phyloP scores from a whole-genome alignment of 2,113 vertebrate genomes.

The Psilopogon haemacephalus region DNA sequence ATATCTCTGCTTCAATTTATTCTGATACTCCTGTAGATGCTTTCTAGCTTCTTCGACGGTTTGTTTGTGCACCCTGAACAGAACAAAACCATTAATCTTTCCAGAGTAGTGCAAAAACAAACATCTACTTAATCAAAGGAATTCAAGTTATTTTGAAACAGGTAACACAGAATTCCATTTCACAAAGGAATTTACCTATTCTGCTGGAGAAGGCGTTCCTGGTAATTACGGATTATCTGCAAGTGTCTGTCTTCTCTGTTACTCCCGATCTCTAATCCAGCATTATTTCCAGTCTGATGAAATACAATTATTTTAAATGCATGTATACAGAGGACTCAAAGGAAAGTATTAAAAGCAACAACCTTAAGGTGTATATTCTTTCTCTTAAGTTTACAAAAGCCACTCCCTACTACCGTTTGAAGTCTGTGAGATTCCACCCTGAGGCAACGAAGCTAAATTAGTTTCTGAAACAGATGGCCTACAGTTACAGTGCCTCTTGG shows the following conservation, averaged over 20 bases:
- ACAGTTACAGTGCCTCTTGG: not conserved
- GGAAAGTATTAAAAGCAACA: not conserved
- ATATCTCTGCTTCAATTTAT: conserved; percentile 73
- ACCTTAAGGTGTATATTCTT: not conserved
- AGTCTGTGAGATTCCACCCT: not conserved
- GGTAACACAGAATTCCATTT: not conserved
- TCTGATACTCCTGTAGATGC: conserved; percentile 85
- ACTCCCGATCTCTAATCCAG: not conserved
- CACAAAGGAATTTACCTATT: conserved; percentile 76
- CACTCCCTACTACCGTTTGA: not conserved
- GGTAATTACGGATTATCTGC: conserved; percentile 77
- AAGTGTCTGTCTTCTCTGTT: conserved; percentile 66
- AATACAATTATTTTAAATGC: not conserved
- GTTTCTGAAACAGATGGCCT: not conserved
- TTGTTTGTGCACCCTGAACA: conserved; percentile 81
- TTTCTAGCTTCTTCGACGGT: conserved; percentile 80
- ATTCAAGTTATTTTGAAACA: not conserved
- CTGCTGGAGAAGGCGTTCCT: conserved; percentile 83
- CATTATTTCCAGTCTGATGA: conserved; percentile 38
- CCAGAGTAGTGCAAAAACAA: not conserved
- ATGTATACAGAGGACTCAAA: not conserved
- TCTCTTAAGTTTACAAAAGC: not conserved
- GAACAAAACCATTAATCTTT: not conserved
- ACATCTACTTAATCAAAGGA: not conserved
- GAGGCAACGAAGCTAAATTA: not conserved